A percentile compares a stretch with the other conserved stretches of the same genome.
Conservation (phyloP, 2,888 invertebrate genomes). For the Neocrepidodera transversa region DNA sequence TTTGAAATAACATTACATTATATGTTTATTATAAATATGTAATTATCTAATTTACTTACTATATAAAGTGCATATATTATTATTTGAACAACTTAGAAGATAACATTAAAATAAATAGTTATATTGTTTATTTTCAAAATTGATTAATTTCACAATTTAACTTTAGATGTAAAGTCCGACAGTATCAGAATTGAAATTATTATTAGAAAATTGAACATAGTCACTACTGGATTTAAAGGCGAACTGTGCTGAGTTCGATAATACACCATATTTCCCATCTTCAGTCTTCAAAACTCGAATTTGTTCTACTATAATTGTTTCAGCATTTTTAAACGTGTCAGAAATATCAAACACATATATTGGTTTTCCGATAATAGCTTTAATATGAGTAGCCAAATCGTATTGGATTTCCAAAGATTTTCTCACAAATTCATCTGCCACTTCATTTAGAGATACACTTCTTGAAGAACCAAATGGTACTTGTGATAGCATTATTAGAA, state of each 20-base stretch:
- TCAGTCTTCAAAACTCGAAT: slow-evolving; percentile 16
- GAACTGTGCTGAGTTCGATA: slow-evolving; percentile 16
- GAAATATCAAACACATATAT: slow-evolving; percentile 14
- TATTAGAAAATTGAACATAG: background rate
- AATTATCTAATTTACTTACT: no score
- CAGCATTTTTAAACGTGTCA: slow-evolving; percentile 7
- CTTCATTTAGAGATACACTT: background rate
- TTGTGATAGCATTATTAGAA: background rate
- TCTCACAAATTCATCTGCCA: slow-evolving; percentile 7
- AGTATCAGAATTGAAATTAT: slow-evolving; percentile 2
- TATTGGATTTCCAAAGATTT: slow-evolving; percentile 15
- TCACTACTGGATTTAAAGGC: background rate
- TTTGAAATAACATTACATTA: no score
- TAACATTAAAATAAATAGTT: no score
- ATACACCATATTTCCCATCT: slow-evolving; percentile 11
- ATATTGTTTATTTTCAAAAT: no score
- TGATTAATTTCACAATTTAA: no score
- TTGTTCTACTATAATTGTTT: background rate
- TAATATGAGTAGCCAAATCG: slow-evolving; percentile 4
- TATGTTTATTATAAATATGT: no score
- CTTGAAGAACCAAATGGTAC: background rate
- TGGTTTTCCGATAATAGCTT: background rate
- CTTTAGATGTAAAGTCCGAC: slow-evolving; percentile 15
- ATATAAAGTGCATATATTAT: no score
- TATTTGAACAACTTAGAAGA: no score